phyloP scores from a whole-genome alignment of 2,888 invertebrate genomes.

The Lycaena phlaeas region DNA sequence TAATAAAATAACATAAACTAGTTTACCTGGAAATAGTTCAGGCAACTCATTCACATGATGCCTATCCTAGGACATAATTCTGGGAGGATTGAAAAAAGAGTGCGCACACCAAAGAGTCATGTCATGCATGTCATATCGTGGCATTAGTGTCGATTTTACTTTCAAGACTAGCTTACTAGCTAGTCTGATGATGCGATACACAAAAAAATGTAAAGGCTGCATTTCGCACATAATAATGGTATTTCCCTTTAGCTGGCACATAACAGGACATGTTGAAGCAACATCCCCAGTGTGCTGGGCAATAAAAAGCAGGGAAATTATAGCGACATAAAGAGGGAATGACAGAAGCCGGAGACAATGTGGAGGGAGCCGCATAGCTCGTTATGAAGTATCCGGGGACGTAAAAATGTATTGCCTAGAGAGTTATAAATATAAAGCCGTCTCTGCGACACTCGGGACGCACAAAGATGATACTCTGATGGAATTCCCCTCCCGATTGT shows the following conservation, averaged over 20 bases:
- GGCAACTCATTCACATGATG: no score
- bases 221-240: no score
- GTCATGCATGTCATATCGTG: no score
- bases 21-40: no score
- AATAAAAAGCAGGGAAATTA: constrained; percentile 37
- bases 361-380: background rate
- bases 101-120: no score
- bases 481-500: background rate
- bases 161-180: no score
- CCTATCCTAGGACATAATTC: no score
- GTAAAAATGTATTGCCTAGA: background rate
- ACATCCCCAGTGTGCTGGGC: constrained; percentile 14
- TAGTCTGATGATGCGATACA: no score
- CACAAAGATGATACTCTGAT: background rate
- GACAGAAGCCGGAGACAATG: constrained; percentile 6
- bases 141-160: no score
- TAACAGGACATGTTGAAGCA: background rate
- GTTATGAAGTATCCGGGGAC: constrained; percentile 8
- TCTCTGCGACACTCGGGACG: background rate
- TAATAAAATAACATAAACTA: no score
- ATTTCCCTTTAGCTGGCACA: background rate
- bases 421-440: constrained; percentile 4
- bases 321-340: constrained; percentile 29
- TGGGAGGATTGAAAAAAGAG: no score
- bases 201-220: no score